A percentile compares a stretch with the other conserved stretches of the same genome.
These are phyloP conservation scores for Phrynosoma platyrhinos DNA, from an alignment of 2,113 vertebrate genomes.

Conservation along the genomic window DNA sequence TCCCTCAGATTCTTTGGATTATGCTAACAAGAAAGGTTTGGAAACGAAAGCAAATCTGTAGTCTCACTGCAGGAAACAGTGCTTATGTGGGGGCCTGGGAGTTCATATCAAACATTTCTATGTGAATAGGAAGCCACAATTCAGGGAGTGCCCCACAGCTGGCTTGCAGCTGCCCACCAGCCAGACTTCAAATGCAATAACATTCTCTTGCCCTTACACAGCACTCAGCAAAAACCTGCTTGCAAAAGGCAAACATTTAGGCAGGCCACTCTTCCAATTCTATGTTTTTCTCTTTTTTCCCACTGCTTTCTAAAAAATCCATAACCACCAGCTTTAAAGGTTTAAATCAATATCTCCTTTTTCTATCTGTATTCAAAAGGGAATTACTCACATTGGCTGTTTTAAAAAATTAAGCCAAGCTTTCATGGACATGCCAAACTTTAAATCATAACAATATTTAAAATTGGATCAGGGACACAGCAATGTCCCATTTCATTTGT, in stretches of 20 bases:
- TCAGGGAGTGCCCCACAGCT: not conserved
- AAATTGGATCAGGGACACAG: slow-evolving; percentile 71
- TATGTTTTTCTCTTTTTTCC: slow-evolving; percentile 24
- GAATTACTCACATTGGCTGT: slow-evolving; percentile 71
- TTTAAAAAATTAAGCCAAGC: slow-evolving; percentile 73
- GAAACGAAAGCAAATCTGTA: slow-evolving; percentile 10
- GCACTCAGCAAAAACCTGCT: slow-evolving; percentile 60
- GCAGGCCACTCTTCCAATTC: slow-evolving; percentile 59
- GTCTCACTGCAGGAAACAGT: slow-evolving; percentile 26
- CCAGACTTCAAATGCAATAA: slow-evolving; percentile 48
- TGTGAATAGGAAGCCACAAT: not conserved
- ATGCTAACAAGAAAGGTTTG: slow-evolving; percentile 18
- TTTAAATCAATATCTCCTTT: slow-evolving; percentile 75
- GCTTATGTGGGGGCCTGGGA: not conserved
- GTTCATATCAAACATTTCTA: slow-evolving; percentile 41
- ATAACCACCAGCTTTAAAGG: slow-evolving; percentile 73
- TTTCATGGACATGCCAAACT: slow-evolving; percentile 71
- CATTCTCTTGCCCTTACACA: slow-evolving; percentile 32
- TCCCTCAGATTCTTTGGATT: not conserved
- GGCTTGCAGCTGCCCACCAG: slow-evolving; percentile 54
- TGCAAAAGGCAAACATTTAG: slow-evolving; percentile 64
- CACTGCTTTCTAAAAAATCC: slow-evolving; percentile 60
- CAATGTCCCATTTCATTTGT: slow-evolving; percentile 59
- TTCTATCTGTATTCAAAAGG: slow-evolving; percentile 68
- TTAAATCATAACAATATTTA: slow-evolving; percentile 69